Conservation (phyloP, 2,797 vertebrate species). For the Pteronotus mesoamericanus region DNA sequence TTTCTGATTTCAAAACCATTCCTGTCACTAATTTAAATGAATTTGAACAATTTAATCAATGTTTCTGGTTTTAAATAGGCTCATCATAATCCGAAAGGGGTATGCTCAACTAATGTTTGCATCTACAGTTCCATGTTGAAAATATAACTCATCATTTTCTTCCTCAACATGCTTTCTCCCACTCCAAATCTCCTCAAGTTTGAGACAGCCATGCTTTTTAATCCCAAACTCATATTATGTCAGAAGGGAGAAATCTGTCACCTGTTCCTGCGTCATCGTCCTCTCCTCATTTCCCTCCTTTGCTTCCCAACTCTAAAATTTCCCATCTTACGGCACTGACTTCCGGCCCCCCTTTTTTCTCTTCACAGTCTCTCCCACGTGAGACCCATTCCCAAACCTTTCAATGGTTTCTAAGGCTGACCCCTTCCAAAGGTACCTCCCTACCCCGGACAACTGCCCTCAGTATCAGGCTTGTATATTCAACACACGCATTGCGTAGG, state of each 20-base stretch:
- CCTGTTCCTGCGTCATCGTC: rapidly evolving
- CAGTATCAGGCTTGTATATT: neutral
- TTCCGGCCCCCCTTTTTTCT: neutral
- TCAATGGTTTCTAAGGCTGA: neutral
- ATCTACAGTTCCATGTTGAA: neutral
- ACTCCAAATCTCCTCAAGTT: neutral
- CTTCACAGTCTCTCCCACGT: neutral
- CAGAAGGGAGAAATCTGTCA: neutral
- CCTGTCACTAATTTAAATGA: neutral
- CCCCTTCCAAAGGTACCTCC: neutral
- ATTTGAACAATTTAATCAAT: neutral
- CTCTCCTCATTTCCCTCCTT: neutral
- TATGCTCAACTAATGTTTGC: neutral
- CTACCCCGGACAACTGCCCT: neutral
- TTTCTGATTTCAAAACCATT: neutral
- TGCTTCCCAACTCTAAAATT: neutral
- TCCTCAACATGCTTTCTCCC: neutral
- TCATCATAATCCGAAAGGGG: neutral
- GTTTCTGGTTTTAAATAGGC: neutral
- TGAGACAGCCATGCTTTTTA: neutral
- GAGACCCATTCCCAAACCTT: neutral
- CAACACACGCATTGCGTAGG: neutral
- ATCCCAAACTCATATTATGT: neutral
- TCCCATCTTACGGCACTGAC: neutral
- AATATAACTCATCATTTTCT: neutral